Percentiles rank a stretch among this genome's conserved stretches.
Conservation (phyloP, 1,140 invertebrate species). For the Drosophila grimshawi region DNA sequence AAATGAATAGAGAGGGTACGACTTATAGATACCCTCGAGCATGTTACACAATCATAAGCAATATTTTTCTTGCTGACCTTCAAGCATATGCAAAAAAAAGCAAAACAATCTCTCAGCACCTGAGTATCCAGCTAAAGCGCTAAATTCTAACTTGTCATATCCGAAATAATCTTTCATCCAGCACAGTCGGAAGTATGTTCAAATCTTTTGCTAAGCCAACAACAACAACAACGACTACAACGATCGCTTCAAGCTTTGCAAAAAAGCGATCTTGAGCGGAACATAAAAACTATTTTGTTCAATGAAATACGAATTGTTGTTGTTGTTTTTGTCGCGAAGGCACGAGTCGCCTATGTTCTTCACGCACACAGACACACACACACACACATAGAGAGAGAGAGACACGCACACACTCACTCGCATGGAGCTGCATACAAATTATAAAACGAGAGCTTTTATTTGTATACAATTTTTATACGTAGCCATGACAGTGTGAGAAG, state of each 20-base stretch:
- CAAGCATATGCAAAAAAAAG: constrained; percentile 11
- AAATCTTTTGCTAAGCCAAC: constrained; percentile 11
- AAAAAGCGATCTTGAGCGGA: constrained; percentile 75
- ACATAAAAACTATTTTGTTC: constrained; percentile 82
- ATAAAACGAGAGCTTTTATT: constrained; percentile 81
- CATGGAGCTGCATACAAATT: constrained; percentile 80
- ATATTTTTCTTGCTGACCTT: constrained; percentile 18
- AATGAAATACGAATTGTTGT: constrained; percentile 61
- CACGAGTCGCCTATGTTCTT: constrained; percentile 78
- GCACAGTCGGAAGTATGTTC: constrained; percentile 62
- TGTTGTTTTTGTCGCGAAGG: constrained; percentile 57
- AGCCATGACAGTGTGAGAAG: constrained; percentile 84
- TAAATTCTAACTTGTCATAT: constrained; percentile 6
- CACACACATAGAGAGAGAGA: constrained; percentile 17
- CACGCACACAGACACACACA: constrained; percentile 55
- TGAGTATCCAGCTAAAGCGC: constrained; percentile 2
- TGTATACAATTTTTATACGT: constrained; percentile 75
- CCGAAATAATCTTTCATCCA: constrained; percentile 33
- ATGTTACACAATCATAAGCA: not conserved
- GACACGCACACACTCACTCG: constrained; percentile 40
- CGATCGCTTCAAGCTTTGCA: constrained; percentile 27
- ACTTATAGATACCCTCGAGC: not conserved
- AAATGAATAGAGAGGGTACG: not conserved
- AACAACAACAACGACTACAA: constrained; percentile 20
- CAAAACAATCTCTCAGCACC: constrained; percentile 15